Conservation (phyloP, 2,113 vertebrate species). For the Eleginops maclovinus region DNA sequence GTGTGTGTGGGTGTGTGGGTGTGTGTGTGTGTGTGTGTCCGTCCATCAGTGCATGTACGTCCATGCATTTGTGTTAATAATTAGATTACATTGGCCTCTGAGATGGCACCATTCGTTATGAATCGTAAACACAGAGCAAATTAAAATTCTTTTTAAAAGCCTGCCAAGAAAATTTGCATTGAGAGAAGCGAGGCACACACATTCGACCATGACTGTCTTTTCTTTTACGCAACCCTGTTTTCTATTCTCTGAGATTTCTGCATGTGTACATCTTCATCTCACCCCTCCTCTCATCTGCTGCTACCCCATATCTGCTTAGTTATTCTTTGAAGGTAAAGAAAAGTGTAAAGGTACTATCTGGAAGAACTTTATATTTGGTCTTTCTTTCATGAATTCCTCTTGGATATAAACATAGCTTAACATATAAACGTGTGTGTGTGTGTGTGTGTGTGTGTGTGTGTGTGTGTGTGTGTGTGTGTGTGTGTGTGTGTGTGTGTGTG, state of each 20-base stretch:
- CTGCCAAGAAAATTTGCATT: constrained; percentile 70
- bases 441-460: no score
- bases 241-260: constrained; percentile 35
- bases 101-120: constrained; percentile 69
- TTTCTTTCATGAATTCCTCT: neutral
- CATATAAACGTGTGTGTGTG: neutral
- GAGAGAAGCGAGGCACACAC: constrained; percentile 45
- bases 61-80: constrained; percentile 72
- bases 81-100: constrained; percentile 74
- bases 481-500: constrained; percentile 28
- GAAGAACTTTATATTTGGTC: neutral
- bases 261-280: constrained; percentile 7
- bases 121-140: constrained; percentile 72
- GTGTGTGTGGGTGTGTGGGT: constrained; percentile 42
- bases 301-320: neutral
- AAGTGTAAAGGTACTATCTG: neutral
- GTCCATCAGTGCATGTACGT: constrained; percentile 47
- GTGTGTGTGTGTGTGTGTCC: constrained; percentile 44
- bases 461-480: neutral
- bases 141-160: constrained; percentile 72
- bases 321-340: neutral
- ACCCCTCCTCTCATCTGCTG: constrained; percentile 11
- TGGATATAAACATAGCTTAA: neutral
- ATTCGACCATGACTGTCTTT: constrained; percentile 23
- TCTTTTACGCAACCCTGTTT: constrained; percentile 30